Evolutionary conservation across 2,888 invertebrate species (phyloP).

Genomic region (Torymus texanus): DNA sequence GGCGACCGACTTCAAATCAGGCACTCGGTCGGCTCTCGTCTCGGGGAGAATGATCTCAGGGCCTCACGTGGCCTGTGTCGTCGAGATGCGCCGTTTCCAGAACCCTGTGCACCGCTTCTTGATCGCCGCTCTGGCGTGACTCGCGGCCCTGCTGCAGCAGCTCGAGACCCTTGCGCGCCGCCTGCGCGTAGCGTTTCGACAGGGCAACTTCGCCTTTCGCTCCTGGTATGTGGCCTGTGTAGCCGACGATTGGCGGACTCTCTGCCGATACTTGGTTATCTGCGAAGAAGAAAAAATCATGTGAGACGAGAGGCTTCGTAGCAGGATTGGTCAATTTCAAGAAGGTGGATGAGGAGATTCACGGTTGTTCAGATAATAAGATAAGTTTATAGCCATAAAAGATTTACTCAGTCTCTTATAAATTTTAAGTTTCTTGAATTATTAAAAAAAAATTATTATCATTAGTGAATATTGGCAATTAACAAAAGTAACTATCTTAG

Average conservation of each 20-base stretch:
- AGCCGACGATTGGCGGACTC: constrained; percentile 84
- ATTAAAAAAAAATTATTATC: too few relatives aligned
- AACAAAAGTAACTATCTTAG: too few relatives aligned
- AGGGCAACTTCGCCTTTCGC: constrained; percentile 82
- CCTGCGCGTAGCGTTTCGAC: constrained; percentile 82
- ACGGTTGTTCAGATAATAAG: too few relatives aligned
- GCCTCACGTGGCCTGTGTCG: constrained; percentile 60
- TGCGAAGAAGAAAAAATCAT: constrained; percentile 64
- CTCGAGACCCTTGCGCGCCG: constrained; percentile 81
- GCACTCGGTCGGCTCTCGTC: too few relatives aligned
- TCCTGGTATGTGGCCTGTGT: constrained; percentile 84
- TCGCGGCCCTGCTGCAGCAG: constrained; percentile 79
- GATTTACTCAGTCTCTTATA: too few relatives aligned
- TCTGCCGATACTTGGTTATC: constrained; percentile 81
- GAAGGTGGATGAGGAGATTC: too few relatives aligned
- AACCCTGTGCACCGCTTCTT: constrained; percentile 59
- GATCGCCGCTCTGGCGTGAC: constrained; percentile 61
- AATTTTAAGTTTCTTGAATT: too few relatives aligned
- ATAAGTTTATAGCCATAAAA: too few relatives aligned
- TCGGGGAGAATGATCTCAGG: constrained; percentile 35
- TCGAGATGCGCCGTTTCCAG: constrained; percentile 62
- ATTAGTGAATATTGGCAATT: too few relatives aligned
- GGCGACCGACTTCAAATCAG: too few relatives aligned
- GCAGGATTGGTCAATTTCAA: too few relatives aligned
- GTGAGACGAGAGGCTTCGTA: too few relatives aligned